These are phyloP conservation scores for Molorchus minor DNA, from an alignment of 2,888 invertebrate genomes.

Conservation along the genomic window DNA sequence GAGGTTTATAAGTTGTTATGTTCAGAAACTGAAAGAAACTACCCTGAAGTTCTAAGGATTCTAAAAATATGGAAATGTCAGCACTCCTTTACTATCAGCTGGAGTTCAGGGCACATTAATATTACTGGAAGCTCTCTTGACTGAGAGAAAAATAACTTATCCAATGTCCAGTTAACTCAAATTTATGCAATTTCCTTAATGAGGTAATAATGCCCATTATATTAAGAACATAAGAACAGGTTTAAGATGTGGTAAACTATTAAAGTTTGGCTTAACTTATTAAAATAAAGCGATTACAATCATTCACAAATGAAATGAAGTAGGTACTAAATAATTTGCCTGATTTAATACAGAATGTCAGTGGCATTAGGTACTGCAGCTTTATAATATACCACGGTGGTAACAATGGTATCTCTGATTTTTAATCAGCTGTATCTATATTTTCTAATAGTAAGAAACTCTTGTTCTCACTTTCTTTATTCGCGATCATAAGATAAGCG, in stretches of 20 bases:
- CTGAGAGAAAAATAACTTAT: conserved; percentile 55
- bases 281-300: not conserved
- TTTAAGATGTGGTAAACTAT: not conserved
- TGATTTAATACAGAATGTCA: not conserved
- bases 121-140: conserved; percentile 66
- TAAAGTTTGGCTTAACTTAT: not conserved
- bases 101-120: conserved; percentile 71
- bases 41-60: conserved; percentile 63
- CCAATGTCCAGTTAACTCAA: conserved; percentile 65
- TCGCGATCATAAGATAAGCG: too few species aligned
- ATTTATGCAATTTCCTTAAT: conserved; percentile 72
- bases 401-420: too few species aligned
- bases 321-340: not conserved
- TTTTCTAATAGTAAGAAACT: too few species aligned
- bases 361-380: not conserved
- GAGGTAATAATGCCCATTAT: conserved; percentile 63
- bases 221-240: not conserved
- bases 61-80: conserved; percentile 68
- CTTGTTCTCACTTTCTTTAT: too few species aligned
- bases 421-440: too few species aligned
- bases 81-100: conserved; percentile 67
- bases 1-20: conserved; percentile 64
- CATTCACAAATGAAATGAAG: not conserved
- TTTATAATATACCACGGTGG: too few species aligned
- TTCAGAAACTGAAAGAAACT: conserved; percentile 55